Conservation (phyloP, 2,888 invertebrate genomes). For the Tenthredo amoena region DNA sequence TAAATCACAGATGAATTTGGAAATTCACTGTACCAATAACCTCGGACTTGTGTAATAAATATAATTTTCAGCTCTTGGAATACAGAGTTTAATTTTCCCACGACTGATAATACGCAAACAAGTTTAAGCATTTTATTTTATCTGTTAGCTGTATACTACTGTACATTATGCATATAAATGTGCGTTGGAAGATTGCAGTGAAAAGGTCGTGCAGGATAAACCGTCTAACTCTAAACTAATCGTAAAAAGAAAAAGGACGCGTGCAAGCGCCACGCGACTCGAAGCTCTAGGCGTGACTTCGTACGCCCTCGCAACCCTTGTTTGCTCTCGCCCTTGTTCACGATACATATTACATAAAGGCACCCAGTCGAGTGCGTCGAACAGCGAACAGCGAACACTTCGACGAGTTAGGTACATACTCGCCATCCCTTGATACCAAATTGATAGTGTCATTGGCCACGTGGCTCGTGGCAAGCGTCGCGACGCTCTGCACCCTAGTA, state of each 20-base stretch:
- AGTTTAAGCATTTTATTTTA: slow-evolving; percentile 24
- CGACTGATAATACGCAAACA: background rate
- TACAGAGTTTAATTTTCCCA: background rate
- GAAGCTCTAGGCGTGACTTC: slow-evolving; percentile 33
- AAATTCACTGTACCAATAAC: background rate
- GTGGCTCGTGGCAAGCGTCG: slow-evolving; percentile 45
- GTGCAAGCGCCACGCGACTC: slow-evolving; percentile 29
- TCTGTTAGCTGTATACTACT: background rate
- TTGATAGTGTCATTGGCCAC: slow-evolving; percentile 56
- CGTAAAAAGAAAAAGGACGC: slow-evolving; percentile 43
- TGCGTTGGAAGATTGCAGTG: background rate
- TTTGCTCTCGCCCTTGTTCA: slow-evolving; percentile 49
- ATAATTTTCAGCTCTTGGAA: background rate
- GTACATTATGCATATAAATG: background rate
- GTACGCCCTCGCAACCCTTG: slow-evolving; percentile 38
- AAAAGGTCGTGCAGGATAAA: background rate
- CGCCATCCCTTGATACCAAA: slow-evolving; percentile 52
- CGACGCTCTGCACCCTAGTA: slow-evolving; percentile 7
- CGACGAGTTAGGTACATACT: slow-evolving; percentile 4
- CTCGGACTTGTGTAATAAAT: background rate
- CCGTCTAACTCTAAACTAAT: slow-evolving; percentile 42
- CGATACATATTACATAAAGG: slow-evolving; percentile 35
- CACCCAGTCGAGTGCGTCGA: slow-evolving; percentile 28
- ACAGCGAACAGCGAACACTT: background rate
- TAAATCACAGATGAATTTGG: background rate